phyloP scores from a whole-genome alignment of 2,888 invertebrate genomes.

The Dione vanillae region DNA sequence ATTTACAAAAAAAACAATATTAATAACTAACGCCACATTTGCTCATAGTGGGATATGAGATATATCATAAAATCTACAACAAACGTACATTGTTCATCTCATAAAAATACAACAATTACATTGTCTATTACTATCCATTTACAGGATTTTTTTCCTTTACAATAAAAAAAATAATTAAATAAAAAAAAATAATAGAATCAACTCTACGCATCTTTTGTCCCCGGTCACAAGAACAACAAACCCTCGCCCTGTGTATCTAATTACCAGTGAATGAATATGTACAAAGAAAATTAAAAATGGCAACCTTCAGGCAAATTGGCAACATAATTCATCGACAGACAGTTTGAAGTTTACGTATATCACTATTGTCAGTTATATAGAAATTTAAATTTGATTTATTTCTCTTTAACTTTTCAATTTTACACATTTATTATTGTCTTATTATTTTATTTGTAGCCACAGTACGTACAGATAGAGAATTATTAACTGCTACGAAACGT shows the following conservation, averaged over 20 bases:
- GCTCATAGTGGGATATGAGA: too few relatives aligned
- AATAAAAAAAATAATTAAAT: not conserved
- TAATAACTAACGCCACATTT: too few relatives aligned
- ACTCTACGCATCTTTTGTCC: slow-evolving; percentile 21
- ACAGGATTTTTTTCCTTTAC: too few relatives aligned
- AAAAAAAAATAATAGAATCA: not conserved
- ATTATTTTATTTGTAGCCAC: too few relatives aligned
- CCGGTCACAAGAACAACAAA: slow-evolving; percentile 38
- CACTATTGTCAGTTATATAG: not conserved
- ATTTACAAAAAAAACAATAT: too few relatives aligned
- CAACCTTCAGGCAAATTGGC: slow-evolving; percentile 42
- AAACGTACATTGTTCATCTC: too few relatives aligned
- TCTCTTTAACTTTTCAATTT: not conserved
- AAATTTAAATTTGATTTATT: not conserved
- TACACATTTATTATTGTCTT: not conserved
- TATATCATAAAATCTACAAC: too few relatives aligned
- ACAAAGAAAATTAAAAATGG: slow-evolving; percentile 42
- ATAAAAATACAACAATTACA: too few relatives aligned
- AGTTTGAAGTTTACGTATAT: not conserved
- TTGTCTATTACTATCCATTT: too few relatives aligned
- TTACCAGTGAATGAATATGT: slow-evolving; percentile 46
- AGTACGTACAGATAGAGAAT: too few relatives aligned
- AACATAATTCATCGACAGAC: slow-evolving; percentile 30
- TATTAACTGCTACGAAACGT: too few relatives aligned
- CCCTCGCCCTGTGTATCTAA: slow-evolving; percentile 45